Conservation (phyloP, 2,113 vertebrate genomes). For the Apaloderma vittatum region DNA sequence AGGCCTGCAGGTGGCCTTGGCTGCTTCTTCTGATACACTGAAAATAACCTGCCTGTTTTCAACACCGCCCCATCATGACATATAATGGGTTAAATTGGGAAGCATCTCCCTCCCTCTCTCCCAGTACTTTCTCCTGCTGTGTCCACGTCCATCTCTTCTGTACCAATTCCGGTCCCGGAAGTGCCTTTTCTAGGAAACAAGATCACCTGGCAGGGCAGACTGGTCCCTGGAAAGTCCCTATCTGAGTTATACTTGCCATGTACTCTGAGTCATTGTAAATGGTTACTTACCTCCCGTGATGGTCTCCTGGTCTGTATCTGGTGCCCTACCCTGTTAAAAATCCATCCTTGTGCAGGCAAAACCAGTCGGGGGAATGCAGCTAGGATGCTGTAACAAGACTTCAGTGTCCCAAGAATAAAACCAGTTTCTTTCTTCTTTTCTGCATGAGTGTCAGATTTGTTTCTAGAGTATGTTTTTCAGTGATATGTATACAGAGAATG, state of each 20-base stretch:
- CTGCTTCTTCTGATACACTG: constrained; percentile 61
- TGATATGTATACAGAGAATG: background rate
- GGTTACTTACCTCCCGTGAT: constrained; percentile 12
- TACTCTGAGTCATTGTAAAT: constrained; percentile 44
- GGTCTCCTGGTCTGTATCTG: constrained; percentile 50
- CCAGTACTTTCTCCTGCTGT: background rate
- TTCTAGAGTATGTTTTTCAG: background rate
- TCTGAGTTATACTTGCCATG: constrained; percentile 25
- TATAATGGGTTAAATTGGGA: constrained; percentile 33
- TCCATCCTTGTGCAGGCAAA: constrained; percentile 67
- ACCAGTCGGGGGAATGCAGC: constrained; percentile 58
- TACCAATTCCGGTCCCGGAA: constrained; percentile 60
- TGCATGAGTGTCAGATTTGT: constrained; percentile 55
- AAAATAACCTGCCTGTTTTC: background rate
- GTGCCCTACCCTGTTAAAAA: constrained; percentile 36
- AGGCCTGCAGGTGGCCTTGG: constrained; percentile 35
- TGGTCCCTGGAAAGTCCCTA: constrained; percentile 54
- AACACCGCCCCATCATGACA: background rate
- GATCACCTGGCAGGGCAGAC: constrained; percentile 55
- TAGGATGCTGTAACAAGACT: constrained; percentile 48
- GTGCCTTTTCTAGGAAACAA: constrained; percentile 74
- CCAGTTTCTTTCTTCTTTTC: constrained; percentile 49
- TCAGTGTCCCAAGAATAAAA: constrained; percentile 76
- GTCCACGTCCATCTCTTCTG: background rate
- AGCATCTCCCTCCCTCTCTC: background rate